Evolutionary conservation across 1,140 invertebrate genomes (phyloP), one percentile per base, ranked within the genome.

Genomic region (Helicoverpa armigera): DNA sequence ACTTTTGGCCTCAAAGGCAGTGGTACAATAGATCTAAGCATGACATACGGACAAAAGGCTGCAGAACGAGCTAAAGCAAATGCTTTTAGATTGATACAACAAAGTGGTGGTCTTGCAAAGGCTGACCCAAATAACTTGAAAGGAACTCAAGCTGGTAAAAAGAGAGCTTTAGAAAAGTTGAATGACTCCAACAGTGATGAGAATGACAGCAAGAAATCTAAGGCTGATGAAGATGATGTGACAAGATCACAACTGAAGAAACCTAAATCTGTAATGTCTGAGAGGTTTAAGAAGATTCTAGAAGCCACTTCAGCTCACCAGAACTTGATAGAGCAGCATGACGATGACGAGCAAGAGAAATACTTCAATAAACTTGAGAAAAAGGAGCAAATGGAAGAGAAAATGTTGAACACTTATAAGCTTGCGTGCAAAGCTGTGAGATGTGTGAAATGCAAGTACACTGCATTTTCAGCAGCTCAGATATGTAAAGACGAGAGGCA

Each of bases 361-460:
- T 99, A 99, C 91, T 99, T 99, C 83, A 96, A 97, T 80, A 97
- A 97, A 89, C 90, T 99, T 70, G 98, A 99, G 92, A 97, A 97
- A 82, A 99, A 98, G 89, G 98, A 99, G 94, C 96, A 96, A 83
- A 97, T 99, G 96, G 98, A 99, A 91, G 97, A 98, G 76, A 99
- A 99, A 94, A 98, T 99, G 98, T 90, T 97, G 18, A 96, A 95
- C 53, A 99, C 98, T 7, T 98, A 96, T 88, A 97, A 98, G 94
- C 94, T 99, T 18, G 93, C 95, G 1, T 98, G 98, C 86, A 98
- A 98, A 94, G 98, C 98, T n/a, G 97, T 99, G 1, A 96, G 96
- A 72, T 99, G 98, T 94, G 89, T 96, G n/a, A 96, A 97, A 92
- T 99, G 98, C 90, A 98, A 98, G 89, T 99, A 99, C 88, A 98